These are phyloP conservation scores for Nephrotoma flavescens DNA, from an alignment of 2,888 invertebrate species.

Conservation along the genomic window DNA sequence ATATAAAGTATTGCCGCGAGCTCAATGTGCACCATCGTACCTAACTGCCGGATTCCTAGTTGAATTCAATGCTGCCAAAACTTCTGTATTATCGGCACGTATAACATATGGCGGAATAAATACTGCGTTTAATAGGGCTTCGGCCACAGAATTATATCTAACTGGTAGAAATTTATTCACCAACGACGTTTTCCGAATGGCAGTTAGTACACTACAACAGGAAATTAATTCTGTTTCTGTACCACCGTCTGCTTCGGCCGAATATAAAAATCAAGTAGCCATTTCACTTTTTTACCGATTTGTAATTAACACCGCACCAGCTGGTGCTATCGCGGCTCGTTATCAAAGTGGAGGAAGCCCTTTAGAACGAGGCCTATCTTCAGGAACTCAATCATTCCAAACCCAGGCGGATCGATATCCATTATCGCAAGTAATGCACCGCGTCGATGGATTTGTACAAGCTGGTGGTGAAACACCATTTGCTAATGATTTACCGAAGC, in stretches of 20 bases:
- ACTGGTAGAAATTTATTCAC: conserved; percentile 32
- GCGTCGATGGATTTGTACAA: conserved; percentile 43
- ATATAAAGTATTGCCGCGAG: conserved; percentile 54
- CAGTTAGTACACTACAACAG: conserved; percentile 21
- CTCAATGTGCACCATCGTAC: conserved; percentile 58
- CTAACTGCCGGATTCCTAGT: conserved; percentile 60
- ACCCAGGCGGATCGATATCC: conserved; percentile 56
- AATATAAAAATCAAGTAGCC: conserved; percentile 45
- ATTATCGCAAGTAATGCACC: conserved; percentile 44
- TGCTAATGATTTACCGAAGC: conserved; percentile 28
- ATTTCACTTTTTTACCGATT: conserved; percentile 50
- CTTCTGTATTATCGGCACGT: conserved; percentile 30
- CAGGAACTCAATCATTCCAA: conserved; percentile 53
- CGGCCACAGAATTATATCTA: conserved; percentile 36
- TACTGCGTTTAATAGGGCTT: conserved; percentile 33
- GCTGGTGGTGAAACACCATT: conserved; percentile 35
- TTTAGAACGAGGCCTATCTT: conserved; percentile 46
- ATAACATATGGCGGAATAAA: conserved; percentile 46
- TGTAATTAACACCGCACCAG: conserved; percentile 40
- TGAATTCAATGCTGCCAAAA: conserved; percentile 33
- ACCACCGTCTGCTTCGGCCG: conserved; percentile 43
- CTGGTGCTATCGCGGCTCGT: conserved; percentile 32
- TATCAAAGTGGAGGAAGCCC: conserved; percentile 41
- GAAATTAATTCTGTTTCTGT: conserved; percentile 41
- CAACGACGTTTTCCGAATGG: conserved; percentile 28